Evolutionary conservation across 2,113 vertebrate species (phyloP).

Genomic region (Saccopteryx leptura): DNA sequence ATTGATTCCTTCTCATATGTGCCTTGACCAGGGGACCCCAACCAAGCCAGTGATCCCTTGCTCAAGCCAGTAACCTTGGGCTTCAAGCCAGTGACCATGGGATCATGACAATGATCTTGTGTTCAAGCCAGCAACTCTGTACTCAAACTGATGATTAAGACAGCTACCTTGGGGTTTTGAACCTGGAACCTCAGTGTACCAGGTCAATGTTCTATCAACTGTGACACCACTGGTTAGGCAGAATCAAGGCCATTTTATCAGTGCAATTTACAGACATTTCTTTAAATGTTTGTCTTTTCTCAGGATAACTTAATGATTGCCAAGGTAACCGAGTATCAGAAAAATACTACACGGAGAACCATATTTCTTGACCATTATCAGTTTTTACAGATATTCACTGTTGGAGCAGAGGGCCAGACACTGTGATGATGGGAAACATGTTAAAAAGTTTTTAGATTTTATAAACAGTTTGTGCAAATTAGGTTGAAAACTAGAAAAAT

Average conservation of each 20-base stretch:
- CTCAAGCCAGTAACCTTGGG: too few species aligned
- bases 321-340: background rate
- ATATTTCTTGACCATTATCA: background rate
- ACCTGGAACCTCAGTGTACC: too few species aligned
- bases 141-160: too few species aligned
- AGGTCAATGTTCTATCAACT: too few species aligned
- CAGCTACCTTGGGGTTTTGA: too few species aligned
- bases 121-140: too few species aligned
- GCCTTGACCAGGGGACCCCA: too few species aligned
- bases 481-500: background rate
- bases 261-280: background rate
- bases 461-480: background rate
- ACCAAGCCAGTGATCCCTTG: too few species aligned
- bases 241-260: background rate
- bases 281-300: background rate
- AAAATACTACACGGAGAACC: background rate
- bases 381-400: background rate
- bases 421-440: background rate
- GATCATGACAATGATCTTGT: too few species aligned
- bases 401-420: background rate
- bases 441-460: background rate
- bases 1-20: too few species aligned
- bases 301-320: background rate
- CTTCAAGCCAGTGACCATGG: too few species aligned
- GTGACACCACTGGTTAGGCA: too few species aligned